Evolutionary conservation across 2,797 vertebrate species (phyloP).

Genomic region (Mustela erminea): DNA sequence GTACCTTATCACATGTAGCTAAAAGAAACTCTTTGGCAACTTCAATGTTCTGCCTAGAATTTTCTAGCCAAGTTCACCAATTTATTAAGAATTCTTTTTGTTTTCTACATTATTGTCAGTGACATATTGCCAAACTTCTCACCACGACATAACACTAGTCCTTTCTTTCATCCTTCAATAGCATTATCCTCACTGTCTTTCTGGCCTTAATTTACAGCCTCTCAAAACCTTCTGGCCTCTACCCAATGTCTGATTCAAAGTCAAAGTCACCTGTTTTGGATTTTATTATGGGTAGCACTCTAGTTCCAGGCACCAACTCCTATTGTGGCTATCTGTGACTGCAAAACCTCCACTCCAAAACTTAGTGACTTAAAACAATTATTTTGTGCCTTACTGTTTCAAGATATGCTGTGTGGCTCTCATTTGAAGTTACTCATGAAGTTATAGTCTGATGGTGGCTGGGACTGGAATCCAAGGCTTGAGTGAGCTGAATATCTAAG

Average conservation of each 20-base stretch:
- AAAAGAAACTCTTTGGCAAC: not conserved
- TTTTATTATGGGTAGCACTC: not conserved
- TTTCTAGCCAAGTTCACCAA: not conserved
- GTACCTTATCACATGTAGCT: not conserved
- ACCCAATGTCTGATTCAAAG: not conserved
- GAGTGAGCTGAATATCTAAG: not conserved
- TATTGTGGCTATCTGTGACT: not conserved
- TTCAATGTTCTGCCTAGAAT: not conserved
- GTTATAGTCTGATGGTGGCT: not conserved
- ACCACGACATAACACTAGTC: not conserved
- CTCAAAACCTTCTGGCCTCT: not conserved
- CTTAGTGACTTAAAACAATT: not conserved
- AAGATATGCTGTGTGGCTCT: not conserved
- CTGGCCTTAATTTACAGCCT: not conserved
- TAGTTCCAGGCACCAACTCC: not conserved
- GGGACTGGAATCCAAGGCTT: not conserved
- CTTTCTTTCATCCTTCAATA: not conserved
- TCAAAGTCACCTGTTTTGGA: not conserved
- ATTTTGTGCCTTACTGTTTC: not conserved
- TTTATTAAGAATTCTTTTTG: not conserved
- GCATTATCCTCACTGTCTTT: not conserved
- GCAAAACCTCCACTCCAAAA: not conserved
- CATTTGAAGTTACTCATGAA: not conserved
- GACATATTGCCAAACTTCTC: not conserved
- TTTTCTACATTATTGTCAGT: not conserved